A percentile compares a stretch with the other conserved stretches of the same genome.
phyloP scores from a whole-genome alignment of 2,888 invertebrate genomes.

The Stegana nigrithorax region DNA sequence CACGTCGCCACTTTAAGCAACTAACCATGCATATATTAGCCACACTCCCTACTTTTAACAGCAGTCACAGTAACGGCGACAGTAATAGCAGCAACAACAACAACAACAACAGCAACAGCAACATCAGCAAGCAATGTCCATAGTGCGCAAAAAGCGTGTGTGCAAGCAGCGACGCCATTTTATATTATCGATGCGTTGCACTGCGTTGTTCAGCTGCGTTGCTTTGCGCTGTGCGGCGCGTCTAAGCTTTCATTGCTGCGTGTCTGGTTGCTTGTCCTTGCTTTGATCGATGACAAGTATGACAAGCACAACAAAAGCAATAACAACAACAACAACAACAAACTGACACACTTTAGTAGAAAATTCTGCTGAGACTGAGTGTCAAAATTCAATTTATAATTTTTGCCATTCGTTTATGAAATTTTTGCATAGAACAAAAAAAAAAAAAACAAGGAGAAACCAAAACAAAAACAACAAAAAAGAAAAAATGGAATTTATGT shows the following conservation, averaged over 20 bases:
- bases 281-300: neutral
- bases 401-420: slow-evolving; percentile 40
- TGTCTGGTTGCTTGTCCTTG: neutral
- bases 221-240: neutral
- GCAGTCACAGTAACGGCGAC: too few species aligned
- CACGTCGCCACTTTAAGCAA: neutral
- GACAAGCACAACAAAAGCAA: slow-evolving; percentile 4
- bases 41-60: too few species aligned
- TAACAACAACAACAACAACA: neutral
- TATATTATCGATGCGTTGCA: too few species aligned
- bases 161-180: too few species aligned
- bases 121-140: neutral
- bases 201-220: too few species aligned
- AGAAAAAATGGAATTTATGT: too few species aligned
- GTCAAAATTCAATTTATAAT: slow-evolving; percentile 60
- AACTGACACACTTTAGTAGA: neutral
- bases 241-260: neutral
- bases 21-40: neutral
- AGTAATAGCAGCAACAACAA: slow-evolving; percentile 10
- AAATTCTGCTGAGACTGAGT: slow-evolving; percentile 29
- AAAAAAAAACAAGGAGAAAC: neutral
- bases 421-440: neutral
- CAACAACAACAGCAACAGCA: slow-evolving; percentile 21
- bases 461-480: neutral
- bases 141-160: too few species aligned